phyloP scores from a whole-genome alignment of 2,888 invertebrate species.

The Aproaerema taeniolella region DNA sequence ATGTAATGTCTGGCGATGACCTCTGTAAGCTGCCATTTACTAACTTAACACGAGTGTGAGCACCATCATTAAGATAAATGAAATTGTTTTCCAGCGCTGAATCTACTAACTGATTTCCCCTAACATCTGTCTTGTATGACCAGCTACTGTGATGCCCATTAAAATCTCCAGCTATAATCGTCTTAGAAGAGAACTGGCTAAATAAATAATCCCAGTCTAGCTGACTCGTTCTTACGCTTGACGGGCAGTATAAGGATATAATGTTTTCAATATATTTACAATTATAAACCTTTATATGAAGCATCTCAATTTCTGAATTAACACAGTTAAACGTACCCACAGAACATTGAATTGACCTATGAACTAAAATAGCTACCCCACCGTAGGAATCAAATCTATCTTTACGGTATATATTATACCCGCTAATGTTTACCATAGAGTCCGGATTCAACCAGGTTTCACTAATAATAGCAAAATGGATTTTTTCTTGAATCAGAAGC shows the following conservation, averaged over 20 bases:
- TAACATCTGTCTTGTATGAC: constrained; percentile 1
- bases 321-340: neutral
- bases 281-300: constrained; percentile 8
- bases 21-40: constrained; percentile 1
- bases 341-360: constrained; percentile 11
- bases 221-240: neutral
- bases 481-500: constrained; percentile 10
- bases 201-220: constrained; percentile 3
- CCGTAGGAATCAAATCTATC: constrained; percentile 13
- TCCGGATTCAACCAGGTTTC: constrained; percentile 11
- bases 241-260: constrained; percentile 5
- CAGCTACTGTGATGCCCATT: constrained; percentile 1
- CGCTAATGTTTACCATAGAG: constrained; percentile 2
- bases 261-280: neutral
- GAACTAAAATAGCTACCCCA: constrained; percentile 11
- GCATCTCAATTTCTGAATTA: constrained; percentile 9
- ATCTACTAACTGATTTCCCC: neutral
- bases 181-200: neutral
- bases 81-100: neutral
- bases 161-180: neutral
- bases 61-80: neutral
- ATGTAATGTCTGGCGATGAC: constrained; percentile 1
- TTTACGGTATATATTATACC: constrained; percentile 11
- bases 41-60: neutral
- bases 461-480: constrained; percentile 5